Evolutionary conservation across 2,113 vertebrate species (phyloP), one percentile per base, ranked within the genome.

Genomic region (Pipra filicauda): DNA sequence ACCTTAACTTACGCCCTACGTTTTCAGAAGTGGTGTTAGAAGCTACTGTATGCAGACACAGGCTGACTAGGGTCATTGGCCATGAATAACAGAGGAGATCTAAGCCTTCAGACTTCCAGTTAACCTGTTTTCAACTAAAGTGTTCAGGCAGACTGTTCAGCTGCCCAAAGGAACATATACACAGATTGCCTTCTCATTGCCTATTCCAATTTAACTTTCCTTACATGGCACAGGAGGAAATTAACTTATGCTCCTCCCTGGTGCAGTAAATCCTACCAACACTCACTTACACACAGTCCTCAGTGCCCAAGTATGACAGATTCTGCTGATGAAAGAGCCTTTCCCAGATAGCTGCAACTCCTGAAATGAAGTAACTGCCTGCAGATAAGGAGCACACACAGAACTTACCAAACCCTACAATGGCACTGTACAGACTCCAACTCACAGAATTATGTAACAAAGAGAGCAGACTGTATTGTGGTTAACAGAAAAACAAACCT

Each of bases 41-140:
- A 77, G 41, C 54, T 51, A 67, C 35, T 69, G 31, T 15, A 61
- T 22, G 18, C 16, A 93, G 69, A 64, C 81, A 78, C 44, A 92
- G 52, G 28, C n/a, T 91, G 23, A 31, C 44, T 67, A 59, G 26
- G 52, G 61, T 82, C 52, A 71, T 31, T 28, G 39, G 22, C 24
- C 57, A 92, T 44, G 23, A 91, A 48, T 67, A 86, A 90, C 12
- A 71, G 22, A 89, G 39, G 12, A 81, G 35, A 90, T 37, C 11
- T 71, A 77, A 77, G 52, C 30, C 52, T 88, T 81, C 39, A 81
- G 35, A 81, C 41, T 83, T 88, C 35, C 59, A 96, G 39, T 66
- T 88, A 77, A 89, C n/a, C 57, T 94, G 79, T 90, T 75, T 75
- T 89, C 86, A 84, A 23, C 80, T 69, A 4, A 22, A 70, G 18